phyloP scores from a whole-genome alignment of 2,113 vertebrate species.

The Corythornis cristatus region DNA sequence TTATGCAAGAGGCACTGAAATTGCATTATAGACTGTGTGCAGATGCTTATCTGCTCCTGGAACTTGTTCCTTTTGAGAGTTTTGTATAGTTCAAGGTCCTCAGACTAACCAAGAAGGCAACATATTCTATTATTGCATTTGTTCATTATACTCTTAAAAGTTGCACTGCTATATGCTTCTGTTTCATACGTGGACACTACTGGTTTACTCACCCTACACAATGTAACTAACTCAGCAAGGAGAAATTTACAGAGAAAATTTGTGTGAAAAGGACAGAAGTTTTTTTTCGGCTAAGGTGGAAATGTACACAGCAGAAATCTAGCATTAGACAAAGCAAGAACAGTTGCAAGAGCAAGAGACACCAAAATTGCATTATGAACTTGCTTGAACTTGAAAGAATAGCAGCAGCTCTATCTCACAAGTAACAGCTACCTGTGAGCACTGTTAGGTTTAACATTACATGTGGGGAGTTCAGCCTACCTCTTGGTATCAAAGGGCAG shows the following conservation, averaged over 20 bases:
- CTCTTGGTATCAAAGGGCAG: background rate
- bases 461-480: background rate
- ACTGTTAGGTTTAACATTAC: background rate
- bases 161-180: background rate
- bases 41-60: background rate
- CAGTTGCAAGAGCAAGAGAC: background rate
- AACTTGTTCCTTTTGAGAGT: background rate
- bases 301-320: background rate
- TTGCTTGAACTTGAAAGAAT: background rate
- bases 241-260: background rate
- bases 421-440: background rate
- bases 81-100: background rate
- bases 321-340: background rate
- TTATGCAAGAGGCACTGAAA: background rate
- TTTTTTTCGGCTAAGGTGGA: background rate
- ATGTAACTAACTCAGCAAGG: background rate
- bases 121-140: background rate
- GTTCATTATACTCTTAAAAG: background rate
- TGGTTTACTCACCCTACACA: background rate
- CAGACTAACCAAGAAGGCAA: background rate
- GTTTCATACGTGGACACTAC: background rate
- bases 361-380: background rate
- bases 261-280: background rate
- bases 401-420: background rate
- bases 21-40: background rate